phyloP scores from a whole-genome alignment of 2,113 vertebrate genomes.

The Uria aalge region DNA sequence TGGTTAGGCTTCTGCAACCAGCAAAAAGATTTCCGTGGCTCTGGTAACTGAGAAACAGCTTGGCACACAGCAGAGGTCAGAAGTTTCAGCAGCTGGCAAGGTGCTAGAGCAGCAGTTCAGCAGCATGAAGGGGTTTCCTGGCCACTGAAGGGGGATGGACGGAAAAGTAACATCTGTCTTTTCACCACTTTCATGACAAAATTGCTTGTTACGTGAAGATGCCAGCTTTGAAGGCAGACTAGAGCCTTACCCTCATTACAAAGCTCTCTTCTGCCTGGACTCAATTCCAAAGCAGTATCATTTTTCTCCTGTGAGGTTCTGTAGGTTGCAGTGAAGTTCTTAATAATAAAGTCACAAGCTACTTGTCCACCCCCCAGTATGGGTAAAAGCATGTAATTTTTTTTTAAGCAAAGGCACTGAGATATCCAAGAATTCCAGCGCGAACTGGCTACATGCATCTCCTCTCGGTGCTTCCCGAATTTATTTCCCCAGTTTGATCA shows the following conservation, averaged over 20 bases:
- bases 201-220: neutral
- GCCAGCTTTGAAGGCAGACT: neutral
- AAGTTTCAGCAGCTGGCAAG: neutral
- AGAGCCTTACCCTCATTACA: neutral
- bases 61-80: neutral
- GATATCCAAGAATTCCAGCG: neutral
- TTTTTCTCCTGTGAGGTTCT: neutral
- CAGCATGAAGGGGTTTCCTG: neutral
- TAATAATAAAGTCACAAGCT: neutral
- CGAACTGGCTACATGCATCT: neutral
- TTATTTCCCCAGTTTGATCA: neutral
- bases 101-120: neutral
- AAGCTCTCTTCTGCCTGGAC: neutral
- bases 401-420: neutral
- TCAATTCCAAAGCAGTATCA: neutral
- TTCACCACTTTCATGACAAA: neutral
- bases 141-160: neutral
- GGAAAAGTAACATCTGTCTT: neutral
- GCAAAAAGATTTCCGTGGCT: neutral
- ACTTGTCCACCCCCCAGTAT: neutral
- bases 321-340: neutral
- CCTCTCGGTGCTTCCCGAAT: neutral
- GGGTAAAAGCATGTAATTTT: neutral
- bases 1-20: neutral
- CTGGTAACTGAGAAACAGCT: neutral